Evolutionary conservation across 2,797 vertebrate species (phyloP).

Genomic region (Sphenodon punctatus): DNA sequence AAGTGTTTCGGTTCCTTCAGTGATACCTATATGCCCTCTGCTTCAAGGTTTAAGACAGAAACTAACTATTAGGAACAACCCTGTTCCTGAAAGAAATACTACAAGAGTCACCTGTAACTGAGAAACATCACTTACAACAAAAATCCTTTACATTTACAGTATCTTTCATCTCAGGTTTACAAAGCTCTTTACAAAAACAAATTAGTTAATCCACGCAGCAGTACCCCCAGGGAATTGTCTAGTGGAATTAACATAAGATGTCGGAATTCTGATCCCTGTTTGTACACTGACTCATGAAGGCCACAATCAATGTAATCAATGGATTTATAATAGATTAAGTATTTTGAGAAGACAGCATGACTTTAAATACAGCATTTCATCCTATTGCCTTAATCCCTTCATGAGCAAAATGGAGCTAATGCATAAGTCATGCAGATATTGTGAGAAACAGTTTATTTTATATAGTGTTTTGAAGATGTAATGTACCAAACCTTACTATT

Average conservation of each 20-base stretch:
- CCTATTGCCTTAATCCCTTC: background rate
- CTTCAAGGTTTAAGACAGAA: too few species aligned
- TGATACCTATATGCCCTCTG: too few species aligned
- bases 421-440: background rate
- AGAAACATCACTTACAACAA: slow-evolving; percentile 61
- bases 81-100: too few species aligned
- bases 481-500: background rate
- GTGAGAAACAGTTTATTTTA: background rate
- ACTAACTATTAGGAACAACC: too few species aligned
- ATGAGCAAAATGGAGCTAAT: background rate
- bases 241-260: background rate
- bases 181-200: slow-evolving; percentile 46
- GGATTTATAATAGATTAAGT: too few species aligned
- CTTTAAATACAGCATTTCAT: background rate
- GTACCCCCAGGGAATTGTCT: background rate
- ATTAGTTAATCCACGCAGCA: slow-evolving; percentile 35
- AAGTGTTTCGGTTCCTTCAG: background rate
- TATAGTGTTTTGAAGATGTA: background rate
- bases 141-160: slow-evolving; percentile 50
- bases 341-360: background rate
- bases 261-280: background rate
- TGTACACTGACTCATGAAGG: background rate
- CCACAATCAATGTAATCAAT: too few species aligned
- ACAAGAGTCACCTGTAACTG: too few species aligned
- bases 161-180: slow-evolving; percentile 47